Base-by-base conservation (phyloP, 2,797 vertebrate species). In the Furcifer pardalis region DNA sequence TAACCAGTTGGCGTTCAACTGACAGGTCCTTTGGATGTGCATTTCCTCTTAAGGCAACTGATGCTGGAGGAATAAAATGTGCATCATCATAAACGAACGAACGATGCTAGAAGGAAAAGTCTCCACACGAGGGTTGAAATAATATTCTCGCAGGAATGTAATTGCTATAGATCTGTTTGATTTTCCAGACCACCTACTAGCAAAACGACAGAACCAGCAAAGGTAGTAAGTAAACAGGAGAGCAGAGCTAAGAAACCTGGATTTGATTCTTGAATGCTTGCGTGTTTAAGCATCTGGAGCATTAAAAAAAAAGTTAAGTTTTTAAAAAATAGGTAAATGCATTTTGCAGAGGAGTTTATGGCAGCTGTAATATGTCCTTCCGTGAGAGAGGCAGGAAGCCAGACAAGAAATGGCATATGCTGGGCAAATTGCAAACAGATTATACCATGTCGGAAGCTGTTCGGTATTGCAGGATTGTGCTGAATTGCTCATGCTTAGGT, bases 181-280 rank as follows among this genome's bases (percentile, higher is more conserved):
- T 86, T 91, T 89, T 81, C 91, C 92, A 94, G 94, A 95, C 92
- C 95, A 95, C 94, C 94, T 92, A 94, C 94, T 91, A 40, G 88
- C 89, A 79, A 87, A 85, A 90, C 94, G 93, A 95, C 94, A 95
- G 40, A 93, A 93, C 90, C 91, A 89, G 92, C 91, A 89, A 96
- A 78, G 95, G 94, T 93, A 92, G 94, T n/a, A 19, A 56, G 52
- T 19, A 56, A 17, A 15, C 81, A 86, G 88, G 81, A 93, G 91
- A 89, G 90, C 86, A 92, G 90, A 90, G 72, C 87, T 40, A 80
- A 89, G 46, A 78, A 83, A 73, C 78, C 84, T 40, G 23, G 10
- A 63, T 84, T 79, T 71, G 77, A 32, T 72, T n/a, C 88, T 77
- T 82, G 77, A 25, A 88, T 19, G 17, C 40, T 88, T 92, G 84